Percentiles rank a stretch among this genome's conserved stretches.
phyloP scores from a whole-genome alignment of 64 coral and sea anemone genomes.

The Dendrophyllia cribrosa region DNA sequence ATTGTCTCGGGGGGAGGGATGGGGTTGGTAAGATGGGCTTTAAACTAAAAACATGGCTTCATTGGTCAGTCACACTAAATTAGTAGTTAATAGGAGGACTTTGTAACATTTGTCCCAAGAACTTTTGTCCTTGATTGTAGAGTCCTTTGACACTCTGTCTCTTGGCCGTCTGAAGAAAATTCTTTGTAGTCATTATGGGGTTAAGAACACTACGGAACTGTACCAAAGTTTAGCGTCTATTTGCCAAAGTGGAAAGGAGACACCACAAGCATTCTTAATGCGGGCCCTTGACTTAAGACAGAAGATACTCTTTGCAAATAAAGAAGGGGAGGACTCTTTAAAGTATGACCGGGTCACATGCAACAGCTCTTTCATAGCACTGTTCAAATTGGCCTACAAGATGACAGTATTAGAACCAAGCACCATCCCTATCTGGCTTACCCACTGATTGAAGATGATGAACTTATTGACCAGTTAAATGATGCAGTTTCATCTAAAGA shows the following conservation, averaged over 20 bases:
- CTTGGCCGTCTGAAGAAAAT: slow-evolving; percentile 38
- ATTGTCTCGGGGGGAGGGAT: too few relatives aligned
- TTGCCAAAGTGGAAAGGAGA: slow-evolving; percentile 40
- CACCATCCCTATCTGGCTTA: neutral
- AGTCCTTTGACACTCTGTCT: slow-evolving; percentile 45
- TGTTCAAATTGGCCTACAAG: slow-evolving; percentile 44
- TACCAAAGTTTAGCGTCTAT: slow-evolving; percentile 26
- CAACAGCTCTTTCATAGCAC: slow-evolving; percentile 26
- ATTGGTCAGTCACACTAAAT: too few relatives aligned
- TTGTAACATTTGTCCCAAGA: too few relatives aligned
- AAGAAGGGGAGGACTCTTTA: slow-evolving; percentile 34
- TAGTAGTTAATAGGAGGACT: too few relatives aligned
- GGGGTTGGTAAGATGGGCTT: too few relatives aligned
- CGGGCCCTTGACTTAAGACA: slow-evolving; percentile 56
- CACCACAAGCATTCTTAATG: slow-evolving; percentile 61
- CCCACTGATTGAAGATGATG: slow-evolving; percentile 44
- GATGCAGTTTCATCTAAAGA: slow-evolving; percentile 26
- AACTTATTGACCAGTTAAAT: slow-evolving; percentile 42
- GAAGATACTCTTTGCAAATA: slow-evolving; percentile 60
- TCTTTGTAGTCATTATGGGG: slow-evolving; percentile 63
- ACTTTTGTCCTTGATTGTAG: too few relatives aligned
- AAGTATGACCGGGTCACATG: slow-evolving; percentile 8
- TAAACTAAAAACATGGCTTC: too few relatives aligned
- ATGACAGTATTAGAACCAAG: slow-evolving; percentile 30
- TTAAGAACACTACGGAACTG: slow-evolving; percentile 36